Conservation (phyloP, 1,140 invertebrate species). For the Pissodes strobi region DNA sequence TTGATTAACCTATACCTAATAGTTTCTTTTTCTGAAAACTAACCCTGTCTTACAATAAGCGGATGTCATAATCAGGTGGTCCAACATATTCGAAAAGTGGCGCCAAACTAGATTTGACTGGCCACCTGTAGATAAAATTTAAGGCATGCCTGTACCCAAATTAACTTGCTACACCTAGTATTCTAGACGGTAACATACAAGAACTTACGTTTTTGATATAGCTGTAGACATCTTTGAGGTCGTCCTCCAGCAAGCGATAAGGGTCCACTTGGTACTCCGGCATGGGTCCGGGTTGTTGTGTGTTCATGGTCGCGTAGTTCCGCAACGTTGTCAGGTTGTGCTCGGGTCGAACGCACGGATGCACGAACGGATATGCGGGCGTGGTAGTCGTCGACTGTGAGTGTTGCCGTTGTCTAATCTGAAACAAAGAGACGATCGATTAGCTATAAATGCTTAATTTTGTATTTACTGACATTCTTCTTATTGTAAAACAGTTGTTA, state of each 20-base stretch:
- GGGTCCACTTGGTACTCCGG: slow-evolving; percentile 81
- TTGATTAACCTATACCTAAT: too few species aligned
- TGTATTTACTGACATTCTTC: too few species aligned
- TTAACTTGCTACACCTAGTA: neutral
- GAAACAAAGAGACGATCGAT: too few species aligned
- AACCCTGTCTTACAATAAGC: too few species aligned
- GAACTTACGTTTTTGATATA: slow-evolving; percentile 77
- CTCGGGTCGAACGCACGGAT: slow-evolving; percentile 50
- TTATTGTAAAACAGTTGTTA: too few species aligned
- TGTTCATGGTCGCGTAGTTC: slow-evolving; percentile 65
- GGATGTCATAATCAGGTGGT: too few species aligned
- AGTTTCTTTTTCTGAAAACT: too few species aligned
- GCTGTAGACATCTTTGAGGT: slow-evolving; percentile 79
- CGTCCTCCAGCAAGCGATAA: slow-evolving; percentile 81
- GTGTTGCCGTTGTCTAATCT: neutral
- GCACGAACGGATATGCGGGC: neutral
- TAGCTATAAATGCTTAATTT: too few species aligned
- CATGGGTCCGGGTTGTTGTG: slow-evolving; percentile 73
- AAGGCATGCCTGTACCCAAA: neutral
- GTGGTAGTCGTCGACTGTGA: neutral
- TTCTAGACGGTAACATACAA: neutral
- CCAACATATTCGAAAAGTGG: too few species aligned
- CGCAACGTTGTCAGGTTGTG: slow-evolving; percentile 52
- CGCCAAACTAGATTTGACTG: too few species aligned
- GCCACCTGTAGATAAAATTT: neutral